phyloP scores from a whole-genome alignment of 2,113 vertebrate species.

The Leuciscus idus region DNA sequence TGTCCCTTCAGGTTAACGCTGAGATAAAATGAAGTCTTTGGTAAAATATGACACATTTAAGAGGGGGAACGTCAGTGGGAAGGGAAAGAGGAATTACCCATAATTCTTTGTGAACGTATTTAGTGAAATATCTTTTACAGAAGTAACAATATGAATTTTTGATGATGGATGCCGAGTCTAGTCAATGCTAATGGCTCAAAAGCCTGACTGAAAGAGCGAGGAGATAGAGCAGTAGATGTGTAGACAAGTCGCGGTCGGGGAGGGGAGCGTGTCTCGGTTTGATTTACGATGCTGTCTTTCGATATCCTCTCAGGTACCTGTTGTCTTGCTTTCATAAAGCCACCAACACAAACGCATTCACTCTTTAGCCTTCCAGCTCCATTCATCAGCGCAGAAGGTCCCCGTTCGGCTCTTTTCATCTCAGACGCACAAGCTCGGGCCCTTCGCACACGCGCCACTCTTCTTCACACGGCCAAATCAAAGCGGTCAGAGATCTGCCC shows the following conservation, averaged over 20 bases:
- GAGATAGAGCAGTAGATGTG: slow-evolving; percentile 37
- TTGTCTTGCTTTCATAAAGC: slow-evolving; percentile 56
- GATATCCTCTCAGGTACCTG: slow-evolving; percentile 47
- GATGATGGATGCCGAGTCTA: slow-evolving; percentile 19
- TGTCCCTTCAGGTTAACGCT: slow-evolving; percentile 50
- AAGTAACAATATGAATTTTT: slow-evolving; percentile 22
- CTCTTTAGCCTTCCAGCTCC: slow-evolving; percentile 18
- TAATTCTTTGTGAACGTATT: slow-evolving; percentile 13
- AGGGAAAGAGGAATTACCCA: slow-evolving; percentile 1
- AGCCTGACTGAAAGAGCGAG: background rate
- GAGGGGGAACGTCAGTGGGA: background rate
- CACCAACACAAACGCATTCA: slow-evolving; percentile 51
- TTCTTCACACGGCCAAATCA: slow-evolving; percentile 43
- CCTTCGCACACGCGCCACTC: slow-evolving; percentile 14
- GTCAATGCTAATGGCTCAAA: slow-evolving; percentile 14
- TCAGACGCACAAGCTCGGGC: slow-evolving; percentile 9
- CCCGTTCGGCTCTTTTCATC: slow-evolving; percentile 52
- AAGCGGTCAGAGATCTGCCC: slow-evolving; percentile 51
- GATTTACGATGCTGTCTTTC: slow-evolving; percentile 52
- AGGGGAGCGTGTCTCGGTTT: slow-evolving; percentile 33
- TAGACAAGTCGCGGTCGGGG: slow-evolving; percentile 2
- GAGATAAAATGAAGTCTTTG: slow-evolving; percentile 49
- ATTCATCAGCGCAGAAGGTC: slow-evolving; percentile 52
- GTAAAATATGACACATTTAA: slow-evolving; percentile 41
- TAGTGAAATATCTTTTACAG: slow-evolving; percentile 13